Percentiles rank a stretch among this genome's conserved stretches.
Evolutionary conservation across 64 coral and sea anemone genomes (phyloP).

Genomic region (Anthopleura sola): DNA sequence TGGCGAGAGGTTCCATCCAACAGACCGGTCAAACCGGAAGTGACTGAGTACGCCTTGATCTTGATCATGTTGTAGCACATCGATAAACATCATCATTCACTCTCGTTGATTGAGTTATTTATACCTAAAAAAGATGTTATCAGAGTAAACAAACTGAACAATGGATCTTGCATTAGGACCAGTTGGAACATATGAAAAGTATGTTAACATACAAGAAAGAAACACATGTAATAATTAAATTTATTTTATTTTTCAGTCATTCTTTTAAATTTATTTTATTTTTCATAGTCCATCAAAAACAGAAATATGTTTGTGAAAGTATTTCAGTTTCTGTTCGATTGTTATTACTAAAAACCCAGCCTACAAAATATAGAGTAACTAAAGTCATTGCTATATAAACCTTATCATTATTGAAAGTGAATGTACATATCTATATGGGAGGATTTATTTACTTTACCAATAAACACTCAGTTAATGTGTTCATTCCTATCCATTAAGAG

Average conservation of each 20-base stretch:
- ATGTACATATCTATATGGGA: too few relatives aligned
- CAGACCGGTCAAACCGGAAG: not conserved
- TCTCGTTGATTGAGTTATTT: not conserved
- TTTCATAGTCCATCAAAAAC: not conserved
- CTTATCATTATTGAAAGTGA: too few relatives aligned
- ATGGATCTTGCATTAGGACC: not conserved
- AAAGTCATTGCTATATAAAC: too few relatives aligned
- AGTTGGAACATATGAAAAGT: too few relatives aligned
- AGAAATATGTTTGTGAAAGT: not conserved
- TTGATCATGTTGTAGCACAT: not conserved
- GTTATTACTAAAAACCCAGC: too few relatives aligned
- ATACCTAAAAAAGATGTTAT: not conserved
- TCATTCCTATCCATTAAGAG: too few relatives aligned
- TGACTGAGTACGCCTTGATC: not conserved
- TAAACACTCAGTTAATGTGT: too few relatives aligned
- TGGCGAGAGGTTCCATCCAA: not conserved
- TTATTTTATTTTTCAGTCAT: not conserved
- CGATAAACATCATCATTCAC: not conserved
- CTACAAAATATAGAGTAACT: too few relatives aligned
- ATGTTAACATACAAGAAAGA: too few relatives aligned
- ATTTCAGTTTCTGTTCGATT: not conserved
- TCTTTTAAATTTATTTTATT: not conserved
- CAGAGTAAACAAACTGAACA: not conserved
- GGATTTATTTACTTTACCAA: too few relatives aligned
- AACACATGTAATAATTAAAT: too few relatives aligned